Evolutionary conservation across 1,140 invertebrate species (phyloP), one percentile per base, ranked within the genome.

Genomic region (Aphelinus atriplicis): DNA sequence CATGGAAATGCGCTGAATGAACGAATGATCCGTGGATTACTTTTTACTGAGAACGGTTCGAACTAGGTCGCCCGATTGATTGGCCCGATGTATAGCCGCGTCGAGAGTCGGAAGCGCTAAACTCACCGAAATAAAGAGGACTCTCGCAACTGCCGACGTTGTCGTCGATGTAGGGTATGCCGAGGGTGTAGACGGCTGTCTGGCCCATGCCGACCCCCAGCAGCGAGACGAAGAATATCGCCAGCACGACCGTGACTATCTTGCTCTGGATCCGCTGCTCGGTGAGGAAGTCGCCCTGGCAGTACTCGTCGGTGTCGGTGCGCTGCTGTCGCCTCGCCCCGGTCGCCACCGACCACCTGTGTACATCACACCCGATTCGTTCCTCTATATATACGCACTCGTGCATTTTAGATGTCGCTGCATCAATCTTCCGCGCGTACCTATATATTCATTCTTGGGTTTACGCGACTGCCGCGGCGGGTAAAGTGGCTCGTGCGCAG

Each of bases 161-260:
- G 86, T 97, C 96, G 80, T 97, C 96, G 62, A 97, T 96, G 82
- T 96, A 97, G 1, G 96, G 96, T 81, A 97, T 97, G 3, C 95
- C 95, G n/a, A 97, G 88, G 2, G 95, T 96, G 76, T 95, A 94
- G n/a, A 97, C 95, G 1, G 96, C 94, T 1, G 96, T 97, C 87
- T 97, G 95, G 1, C 95, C 95, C 85, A 97, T 94, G 50, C 96
- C 96, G n/a, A 97, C 95, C 56, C 95, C 94, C 47, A 97, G 89
- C 66, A 97, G 88, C 73, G 94, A 95, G 60, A 94, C 89, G 84
- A 97, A 96, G 86, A 97, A 95, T 87, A 96, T 96, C 47, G 92
- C 92, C 71, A 97, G 87, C 4, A 95, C 94, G 56, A 94, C 91
- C 7, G 92, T 92, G 1, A 93, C 94, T 79, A 94, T 94, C 78